Percentiles rank a stretch among this genome's conserved stretches.
phyloP scores from a whole-genome alignment of 2,113 vertebrate genomes.

The Brachyistius frenatus region DNA sequence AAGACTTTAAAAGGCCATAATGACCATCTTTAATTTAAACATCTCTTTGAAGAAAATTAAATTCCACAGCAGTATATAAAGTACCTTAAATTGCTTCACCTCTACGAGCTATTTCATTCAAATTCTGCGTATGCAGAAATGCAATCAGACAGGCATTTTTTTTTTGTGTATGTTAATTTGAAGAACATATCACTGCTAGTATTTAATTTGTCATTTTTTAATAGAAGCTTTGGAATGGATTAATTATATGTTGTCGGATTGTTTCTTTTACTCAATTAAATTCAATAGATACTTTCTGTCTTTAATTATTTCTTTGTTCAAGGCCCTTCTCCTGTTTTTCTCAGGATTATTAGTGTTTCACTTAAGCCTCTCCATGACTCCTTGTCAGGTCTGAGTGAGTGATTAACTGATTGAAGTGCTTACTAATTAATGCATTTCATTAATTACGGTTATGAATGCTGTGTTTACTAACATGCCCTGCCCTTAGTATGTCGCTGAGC shows the following conservation, averaged over 20 bases:
- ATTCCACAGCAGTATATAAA: constrained; percentile 42
- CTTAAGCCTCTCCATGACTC: constrained; percentile 2
- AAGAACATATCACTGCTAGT: constrained; percentile 1
- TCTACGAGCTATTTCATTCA: constrained; percentile 31
- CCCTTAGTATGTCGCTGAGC: constrained; percentile 22
- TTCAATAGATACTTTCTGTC: background rate
- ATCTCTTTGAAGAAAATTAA: constrained; percentile 37
- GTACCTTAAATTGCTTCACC: constrained; percentile 18
- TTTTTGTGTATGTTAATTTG: constrained; percentile 24
- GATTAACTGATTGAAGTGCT: constrained; percentile 59
- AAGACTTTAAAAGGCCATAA: constrained; percentile 26
- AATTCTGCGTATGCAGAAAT: constrained; percentile 40
- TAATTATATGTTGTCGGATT: background rate
- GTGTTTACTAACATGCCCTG: constrained; percentile 50
- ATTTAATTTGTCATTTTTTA: background rate
- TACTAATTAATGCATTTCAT: constrained; percentile 66
- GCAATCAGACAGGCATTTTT: background rate
- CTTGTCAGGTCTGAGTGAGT: constrained; percentile 57
- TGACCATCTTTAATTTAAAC: constrained; percentile 47
- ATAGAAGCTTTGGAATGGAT: fast-evolving
- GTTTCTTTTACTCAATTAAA: background rate
- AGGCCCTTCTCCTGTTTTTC: background rate
- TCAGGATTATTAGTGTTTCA: constrained; percentile 3
- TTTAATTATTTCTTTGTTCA: constrained; percentile 1
- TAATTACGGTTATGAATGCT: constrained; percentile 66